Base-by-base conservation (phyloP, 1,140 invertebrate genomes). In the Mycetomoellerius zeteki region DNA sequence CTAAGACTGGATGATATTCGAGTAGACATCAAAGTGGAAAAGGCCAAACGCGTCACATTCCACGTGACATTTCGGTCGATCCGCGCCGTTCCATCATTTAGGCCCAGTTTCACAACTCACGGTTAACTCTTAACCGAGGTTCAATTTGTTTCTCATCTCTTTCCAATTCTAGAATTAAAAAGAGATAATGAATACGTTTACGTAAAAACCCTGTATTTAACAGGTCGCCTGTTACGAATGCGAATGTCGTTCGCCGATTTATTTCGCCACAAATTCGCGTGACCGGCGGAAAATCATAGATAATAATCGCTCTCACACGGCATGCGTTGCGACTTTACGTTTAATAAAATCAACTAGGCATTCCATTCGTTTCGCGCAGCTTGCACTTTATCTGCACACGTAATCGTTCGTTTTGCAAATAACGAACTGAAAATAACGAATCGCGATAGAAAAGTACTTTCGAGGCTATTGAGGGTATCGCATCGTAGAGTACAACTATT, bases 381-480 rank as follows among this genome's bases (percentile, higher is more conserved):
- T 80, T 80, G 77, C 64, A 69, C 47, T 80, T 80, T 80, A 80
- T 80, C 47, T 54, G 62, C 75, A 16, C 75, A 37, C 73, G 37
- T 78, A 67, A 37, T 80, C 47, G 43, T 52, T 69, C 16, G 37
- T n/a, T 27, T 65, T 65, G 24, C 30, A 73, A 50, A 50, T 43
- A 43, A 43, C 37, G 37, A 43, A 21, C 24, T 54, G 47, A 37
- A 69, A 67, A 27, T 37, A 80, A 69, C 47, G 30, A 80, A 27
- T 30, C 62, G n/a, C n/a, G 47, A 21, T 30, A 27, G 60, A 21
- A 54, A 80, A 80, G 30, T 54, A 80, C 27, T 64, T 78, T 78
- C 47, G 47, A 80, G 60, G 10, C 27, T 80, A 12, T 43, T 60
- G 47, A 33, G 27, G n/a, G 21, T 77, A 47, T 77, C 21, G 24